Base-by-base conservation (phyloP, 1,140 invertebrate genomes). In the Acromyrmex heyeri region DNA sequence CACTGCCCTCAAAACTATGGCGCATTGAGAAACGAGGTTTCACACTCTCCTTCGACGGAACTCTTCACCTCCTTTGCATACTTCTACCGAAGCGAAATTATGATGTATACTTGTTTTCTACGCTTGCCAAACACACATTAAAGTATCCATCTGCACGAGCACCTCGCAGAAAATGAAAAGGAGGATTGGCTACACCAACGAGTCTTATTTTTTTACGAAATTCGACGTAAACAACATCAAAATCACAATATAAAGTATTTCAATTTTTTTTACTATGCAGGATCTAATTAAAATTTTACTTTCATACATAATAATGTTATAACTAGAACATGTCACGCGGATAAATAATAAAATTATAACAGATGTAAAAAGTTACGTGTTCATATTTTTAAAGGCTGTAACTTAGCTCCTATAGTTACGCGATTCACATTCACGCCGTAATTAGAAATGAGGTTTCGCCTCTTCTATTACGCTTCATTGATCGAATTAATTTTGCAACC, bases 11-110 rank as follows among this genome's bases (percentile, higher is more conserved):
- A 55, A 86, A 89, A 81, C 44, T 59, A 16, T 59, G 73, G 14
- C 44, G 57, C 76, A 38, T 48, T 64, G 67, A 64, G 87, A 82
- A 87, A 88, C 38, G 27, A 86, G 77, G 53, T 89, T 90, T 90
- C 85, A 78, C 85, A 59, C 76, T 86, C 76, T 86, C 85, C 57
- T 81, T 86, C 75, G 55, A 55, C 69, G 53, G 64, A 55, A 38
- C 69, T 78, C 21, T 48, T 69, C 30, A n/a, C 65, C 50, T 81
- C 65, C 50, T 81, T 64, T 59, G 30, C 55, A 70, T 81, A 81
- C 65, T 57, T 24, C 30, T 21, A 48, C 21, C 34, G 50, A 57
- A 30, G 59, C 62, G 48, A 70, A 70, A 57, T 81, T 81, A 81
- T 70, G 78, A 81, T 78, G 10, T 64, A 62, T 57, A 27, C 44